Evolutionary conservation across 1,140 invertebrate species (phyloP), one percentile per base, ranked within the genome.

Genomic region (Ceratosolen fusciceps): DNA sequence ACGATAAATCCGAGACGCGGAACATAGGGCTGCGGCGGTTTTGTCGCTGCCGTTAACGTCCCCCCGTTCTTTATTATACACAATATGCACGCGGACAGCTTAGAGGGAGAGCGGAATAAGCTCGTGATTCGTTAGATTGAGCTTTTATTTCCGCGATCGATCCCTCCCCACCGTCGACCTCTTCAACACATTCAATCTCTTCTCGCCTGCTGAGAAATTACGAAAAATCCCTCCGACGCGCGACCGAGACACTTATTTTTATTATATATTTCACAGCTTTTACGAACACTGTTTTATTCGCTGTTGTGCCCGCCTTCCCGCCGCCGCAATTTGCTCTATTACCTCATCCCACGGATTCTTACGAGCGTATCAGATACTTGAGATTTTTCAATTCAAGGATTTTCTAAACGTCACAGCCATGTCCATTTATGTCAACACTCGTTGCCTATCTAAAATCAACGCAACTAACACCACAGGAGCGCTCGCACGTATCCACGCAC

Each of bases 1-100:
- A 58, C 39, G 76, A 72, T 62, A 60, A 70, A 77, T 60, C 56
- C 68, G 71, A 75, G 79, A 83, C 24, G 74, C 49, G 75, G 78
- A 60, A 72, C 67, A 49, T 47, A 62, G 26, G 34, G 24, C 10
- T 4, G 60, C 54, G 43, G 62, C 14, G 49, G 71, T 73, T 73
- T 56, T 73, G 71, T 73, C 71, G 71, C 71, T 56, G 71, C 52
- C 52, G 52, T 73, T 73, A 73, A 73, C 52, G 71, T 73, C n/a
- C 52, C 52, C 24, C 19, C 34, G 52, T 52, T 73, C 49, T 73
- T 56, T 73, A 71, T 71, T 71, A 21, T 52, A 34, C 47, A 47
- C 68, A 71, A 71, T 71, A 54, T 54, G 26, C 68, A 52, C 68
- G 68, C 47, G 47, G 68, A 71, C 68, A 71, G 47, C 26, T 54